These are phyloP conservation scores for Drosophila rhopaloa DNA, from an alignment of 1,140 invertebrate genomes.

Conservation along the genomic window DNA sequence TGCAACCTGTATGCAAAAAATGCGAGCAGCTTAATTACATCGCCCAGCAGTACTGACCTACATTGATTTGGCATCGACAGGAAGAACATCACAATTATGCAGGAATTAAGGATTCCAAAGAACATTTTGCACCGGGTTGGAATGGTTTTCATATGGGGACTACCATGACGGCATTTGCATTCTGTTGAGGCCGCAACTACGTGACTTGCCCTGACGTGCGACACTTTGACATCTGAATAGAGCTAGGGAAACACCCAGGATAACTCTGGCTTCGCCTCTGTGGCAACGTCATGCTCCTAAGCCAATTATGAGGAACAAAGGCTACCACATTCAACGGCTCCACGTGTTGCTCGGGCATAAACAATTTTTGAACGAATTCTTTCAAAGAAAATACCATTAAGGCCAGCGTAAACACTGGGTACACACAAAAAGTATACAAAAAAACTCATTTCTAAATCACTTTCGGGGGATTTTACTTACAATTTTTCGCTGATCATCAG, in stretches of 20 bases:
- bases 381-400: constrained; percentile 7
- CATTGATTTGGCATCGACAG: constrained; percentile 33
- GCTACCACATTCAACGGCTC: constrained; percentile 3
- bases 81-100: constrained; percentile 50
- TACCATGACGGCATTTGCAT: constrained; percentile 42
- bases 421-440: constrained; percentile 14
- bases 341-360: constrained; percentile 33
- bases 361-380: constrained; percentile 22
- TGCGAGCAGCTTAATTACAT: constrained; percentile 42
- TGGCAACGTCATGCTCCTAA: constrained; percentile 34
- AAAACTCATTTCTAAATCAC: constrained; percentile 9
- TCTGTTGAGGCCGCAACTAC: constrained; percentile 16
- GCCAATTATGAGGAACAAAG: constrained; percentile 57
- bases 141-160: constrained; percentile 13
- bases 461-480: constrained; percentile 38
- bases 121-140: constrained; percentile 5
- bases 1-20: constrained; percentile 27
- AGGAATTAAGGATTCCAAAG: constrained; percentile 21
- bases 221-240: constrained; percentile 58
- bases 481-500: constrained; percentile 37
- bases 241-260: constrained; percentile 13
- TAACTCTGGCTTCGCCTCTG: constrained; percentile 27
- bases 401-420: constrained; percentile 18
- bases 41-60: constrained; percentile 8
- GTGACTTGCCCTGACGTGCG: constrained; percentile 27